These are phyloP conservation scores for Candoia aspera DNA, from an alignment of 2,113 vertebrate species.

Conservation along the genomic window DNA sequence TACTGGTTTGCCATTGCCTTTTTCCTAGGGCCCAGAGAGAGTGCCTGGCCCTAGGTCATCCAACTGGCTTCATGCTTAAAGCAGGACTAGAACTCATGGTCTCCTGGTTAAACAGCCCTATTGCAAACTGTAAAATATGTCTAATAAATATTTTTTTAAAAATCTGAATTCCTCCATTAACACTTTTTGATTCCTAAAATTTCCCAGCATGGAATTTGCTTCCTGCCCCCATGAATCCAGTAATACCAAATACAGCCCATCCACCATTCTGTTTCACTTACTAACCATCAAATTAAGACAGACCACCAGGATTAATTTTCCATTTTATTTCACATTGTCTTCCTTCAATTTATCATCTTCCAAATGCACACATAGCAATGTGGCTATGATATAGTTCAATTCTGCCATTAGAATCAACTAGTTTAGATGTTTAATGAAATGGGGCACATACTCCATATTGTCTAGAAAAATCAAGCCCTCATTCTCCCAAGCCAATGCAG, in stretches of 20 bases:
- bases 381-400: not conserved
- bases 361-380: not conserved
- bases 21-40: not conserved
- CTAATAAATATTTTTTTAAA: not conserved
- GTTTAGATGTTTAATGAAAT: not conserved
- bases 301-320: conserved; percentile 18
- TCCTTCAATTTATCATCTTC: conserved; percentile 5
- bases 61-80: not conserved
- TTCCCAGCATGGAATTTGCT: not conserved
- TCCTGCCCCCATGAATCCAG: not conserved
- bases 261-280: not conserved
- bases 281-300: not conserved
- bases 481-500: not conserved
- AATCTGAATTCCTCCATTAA: not conserved
- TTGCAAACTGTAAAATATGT: not conserved
- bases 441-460: not conserved
- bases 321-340: conserved; percentile 31
- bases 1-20: not conserved
- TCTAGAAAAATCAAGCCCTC: not conserved
- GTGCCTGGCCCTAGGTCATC: not conserved
- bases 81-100: not conserved
- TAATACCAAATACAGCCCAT: not conserved
- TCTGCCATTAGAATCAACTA: not conserved
- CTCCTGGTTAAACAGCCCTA: not conserved
- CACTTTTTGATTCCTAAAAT: not conserved